Evolutionary conservation across 2,888 invertebrate species (phyloP).

Genomic region (Synergus itoensis): DNA sequence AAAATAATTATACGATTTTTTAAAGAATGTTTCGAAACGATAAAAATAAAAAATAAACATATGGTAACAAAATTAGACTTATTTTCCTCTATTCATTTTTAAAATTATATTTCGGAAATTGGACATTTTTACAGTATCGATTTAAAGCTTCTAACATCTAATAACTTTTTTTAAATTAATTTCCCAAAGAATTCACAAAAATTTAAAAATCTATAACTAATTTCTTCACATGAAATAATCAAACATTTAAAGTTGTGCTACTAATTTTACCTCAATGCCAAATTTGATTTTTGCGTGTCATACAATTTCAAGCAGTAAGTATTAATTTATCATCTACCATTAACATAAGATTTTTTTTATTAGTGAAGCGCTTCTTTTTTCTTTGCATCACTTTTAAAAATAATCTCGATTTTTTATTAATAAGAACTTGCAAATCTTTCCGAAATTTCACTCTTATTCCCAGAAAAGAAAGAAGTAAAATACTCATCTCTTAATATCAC

Average conservation of each 20-base stretch:
- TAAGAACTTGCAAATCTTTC: background rate
- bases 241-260: background rate
- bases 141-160: background rate
- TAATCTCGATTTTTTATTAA: background rate
- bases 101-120: background rate
- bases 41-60: background rate
- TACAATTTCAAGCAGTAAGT: constrained; percentile 35
- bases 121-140: constrained; percentile 10
- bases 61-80: background rate
- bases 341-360: background rate
- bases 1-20: background rate
- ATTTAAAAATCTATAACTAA: background rate
- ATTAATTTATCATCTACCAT: background rate
- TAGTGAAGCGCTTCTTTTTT: background rate
- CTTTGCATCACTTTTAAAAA: background rate
- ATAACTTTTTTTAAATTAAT: background rate
- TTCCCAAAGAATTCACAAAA: background rate
- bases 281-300: background rate
- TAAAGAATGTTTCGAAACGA: background rate
- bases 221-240: background rate
- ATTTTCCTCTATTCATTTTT: background rate
- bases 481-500: background rate
- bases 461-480: constrained; percentile 11
- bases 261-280: background rate
- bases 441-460: background rate